These are phyloP conservation scores for Oxytorus armatus DNA, from an alignment of 2,888 invertebrate species.

Conservation along the genomic window DNA sequence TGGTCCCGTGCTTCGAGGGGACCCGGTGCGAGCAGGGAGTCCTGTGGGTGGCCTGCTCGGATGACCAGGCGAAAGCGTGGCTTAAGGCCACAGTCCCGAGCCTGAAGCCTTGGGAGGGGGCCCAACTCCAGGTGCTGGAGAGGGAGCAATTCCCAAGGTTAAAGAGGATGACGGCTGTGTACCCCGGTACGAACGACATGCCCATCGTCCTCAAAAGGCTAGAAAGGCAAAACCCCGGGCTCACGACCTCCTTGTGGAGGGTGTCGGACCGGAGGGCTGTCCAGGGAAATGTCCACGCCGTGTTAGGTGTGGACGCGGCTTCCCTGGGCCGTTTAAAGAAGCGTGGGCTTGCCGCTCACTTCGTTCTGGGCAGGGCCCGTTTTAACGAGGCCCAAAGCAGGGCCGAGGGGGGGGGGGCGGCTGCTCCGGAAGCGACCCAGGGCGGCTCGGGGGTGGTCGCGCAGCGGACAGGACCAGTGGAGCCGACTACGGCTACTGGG, in stretches of 20 bases:
- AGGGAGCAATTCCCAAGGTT: conserved; percentile 23
- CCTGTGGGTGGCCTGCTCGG: conserved; percentile 47
- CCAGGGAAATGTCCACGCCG: too few relatives aligned
- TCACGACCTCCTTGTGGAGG: conserved; percentile 57
- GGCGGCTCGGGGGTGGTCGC: background rate
- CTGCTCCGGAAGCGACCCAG: background rate
- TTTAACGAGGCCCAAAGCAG: conserved; percentile 11
- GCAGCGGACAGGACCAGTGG: background rate
- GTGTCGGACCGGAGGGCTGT: too few relatives aligned
- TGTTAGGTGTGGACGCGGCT: conserved; percentile 56
- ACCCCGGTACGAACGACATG: background rate
- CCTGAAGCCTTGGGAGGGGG: background rate
- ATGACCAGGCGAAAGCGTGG: conserved; percentile 27
- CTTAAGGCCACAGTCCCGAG: background rate
- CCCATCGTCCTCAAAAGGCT: conserved; percentile 53
- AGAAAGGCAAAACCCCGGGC: conserved; percentile 58
- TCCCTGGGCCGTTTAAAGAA: conserved; percentile 27
- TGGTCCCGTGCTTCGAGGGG: conserved; percentile 47
- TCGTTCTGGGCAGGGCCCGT: conserved; percentile 28
- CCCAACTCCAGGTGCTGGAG: conserved; percentile 8
- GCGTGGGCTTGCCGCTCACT: conserved; percentile 11
- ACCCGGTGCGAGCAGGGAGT: conserved; percentile 34
- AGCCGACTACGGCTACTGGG: background rate
- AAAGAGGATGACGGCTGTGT: conserved; percentile 22
- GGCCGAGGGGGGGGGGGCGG: background rate